phyloP scores from a whole-genome alignment of 2,888 invertebrate species.

The Lysandra coridon region DNA sequence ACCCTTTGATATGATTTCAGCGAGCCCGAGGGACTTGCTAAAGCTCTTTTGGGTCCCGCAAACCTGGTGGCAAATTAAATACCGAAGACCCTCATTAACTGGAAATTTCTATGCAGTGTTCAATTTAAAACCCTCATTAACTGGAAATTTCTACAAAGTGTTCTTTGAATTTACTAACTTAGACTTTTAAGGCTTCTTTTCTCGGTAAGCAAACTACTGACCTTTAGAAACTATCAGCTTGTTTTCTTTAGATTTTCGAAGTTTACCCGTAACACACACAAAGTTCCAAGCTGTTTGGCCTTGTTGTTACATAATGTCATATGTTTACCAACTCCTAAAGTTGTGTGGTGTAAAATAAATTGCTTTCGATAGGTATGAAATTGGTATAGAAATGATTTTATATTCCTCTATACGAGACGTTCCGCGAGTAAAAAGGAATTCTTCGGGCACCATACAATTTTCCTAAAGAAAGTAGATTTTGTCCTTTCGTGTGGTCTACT shows the following conservation, averaged over 20 bases:
- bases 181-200: background rate
- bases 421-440: too few species aligned
- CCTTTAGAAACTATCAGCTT: background rate
- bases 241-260: background rate
- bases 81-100: background rate
- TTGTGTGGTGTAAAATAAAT: background rate
- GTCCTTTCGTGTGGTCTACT: too few species aligned
- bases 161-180: background rate
- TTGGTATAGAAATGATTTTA: too few species aligned
- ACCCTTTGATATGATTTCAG: too few species aligned
- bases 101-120: constrained; percentile 4
- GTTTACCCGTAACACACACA: background rate
- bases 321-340: background rate
- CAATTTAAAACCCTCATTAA: background rate
- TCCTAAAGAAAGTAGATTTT: too few species aligned
- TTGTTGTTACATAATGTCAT: background rate
- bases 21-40: too few species aligned
- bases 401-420: too few species aligned
- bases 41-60: too few species aligned
- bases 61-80: too few species aligned
- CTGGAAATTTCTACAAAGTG: background rate
- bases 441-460: too few species aligned
- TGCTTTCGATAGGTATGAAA: background rate
- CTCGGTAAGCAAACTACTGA: background rate
- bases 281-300: background rate